Evolutionary conservation across 1,140 invertebrate species (phyloP).

Genomic region (Limonius californicus): DNA sequence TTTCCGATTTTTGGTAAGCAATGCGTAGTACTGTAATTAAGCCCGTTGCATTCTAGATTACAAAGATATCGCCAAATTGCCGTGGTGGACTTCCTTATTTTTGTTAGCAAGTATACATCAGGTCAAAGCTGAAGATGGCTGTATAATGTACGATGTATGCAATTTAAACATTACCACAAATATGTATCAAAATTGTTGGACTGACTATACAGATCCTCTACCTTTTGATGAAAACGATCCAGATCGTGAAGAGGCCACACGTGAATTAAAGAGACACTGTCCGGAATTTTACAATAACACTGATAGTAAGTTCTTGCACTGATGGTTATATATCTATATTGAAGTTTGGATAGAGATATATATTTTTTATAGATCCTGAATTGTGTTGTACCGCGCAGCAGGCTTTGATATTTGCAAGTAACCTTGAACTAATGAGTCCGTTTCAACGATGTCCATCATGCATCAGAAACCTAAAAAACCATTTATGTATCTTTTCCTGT

Average conservation of each 20-base stretch:
- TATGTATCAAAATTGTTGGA: constrained; percentile 26
- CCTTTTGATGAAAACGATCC: constrained; percentile 15
- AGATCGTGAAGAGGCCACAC: constrained; percentile 2
- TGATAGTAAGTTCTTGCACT: neutral
- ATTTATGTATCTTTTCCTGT: constrained; percentile 62
- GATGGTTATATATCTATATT: neutral
- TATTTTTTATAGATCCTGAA: neutral
- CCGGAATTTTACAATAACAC: neutral
- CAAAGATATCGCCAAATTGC: too few species aligned
- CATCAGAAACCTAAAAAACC: constrained; percentile 52
- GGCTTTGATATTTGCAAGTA: constrained; percentile 47
- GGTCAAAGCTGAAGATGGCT: too few species aligned
- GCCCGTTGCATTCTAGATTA: too few species aligned
- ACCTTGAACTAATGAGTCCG: constrained; percentile 52
- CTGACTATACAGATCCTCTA: neutral
- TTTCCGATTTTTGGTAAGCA: too few species aligned
- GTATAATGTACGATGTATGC: constrained; percentile 28
- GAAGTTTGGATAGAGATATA: neutral
- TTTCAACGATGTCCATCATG: constrained; percentile 61
- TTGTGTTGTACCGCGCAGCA: constrained; percentile 56
- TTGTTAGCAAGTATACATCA: too few species aligned
- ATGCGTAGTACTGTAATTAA: too few species aligned
- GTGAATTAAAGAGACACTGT: constrained; percentile 17
- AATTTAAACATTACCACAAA: constrained; percentile 21
- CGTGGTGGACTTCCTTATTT: too few species aligned